A percentile compares a stretch with the other conserved stretches of the same genome.
Conservation (phyloP, 2,113 vertebrate species). For the Oreochromis spilurus region DNA sequence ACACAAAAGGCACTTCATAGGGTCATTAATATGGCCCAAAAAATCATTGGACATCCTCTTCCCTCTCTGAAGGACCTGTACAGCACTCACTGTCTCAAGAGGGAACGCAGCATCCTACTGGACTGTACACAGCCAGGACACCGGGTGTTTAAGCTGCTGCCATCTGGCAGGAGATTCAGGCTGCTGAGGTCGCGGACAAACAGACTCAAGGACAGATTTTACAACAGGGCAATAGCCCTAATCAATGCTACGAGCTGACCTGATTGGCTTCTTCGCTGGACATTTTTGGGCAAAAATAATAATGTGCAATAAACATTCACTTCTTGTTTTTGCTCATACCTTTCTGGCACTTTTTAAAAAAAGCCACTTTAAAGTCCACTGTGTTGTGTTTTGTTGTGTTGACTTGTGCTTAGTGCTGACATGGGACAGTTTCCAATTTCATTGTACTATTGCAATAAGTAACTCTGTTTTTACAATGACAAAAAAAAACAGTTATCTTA, state of each 20-base stretch:
- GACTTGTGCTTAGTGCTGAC: background rate
- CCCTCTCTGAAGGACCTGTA: background rate
- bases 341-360: background rate
- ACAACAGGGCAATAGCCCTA: background rate
- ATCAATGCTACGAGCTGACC: background rate
- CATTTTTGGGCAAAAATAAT: accelerated
- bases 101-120: background rate
- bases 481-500: background rate
- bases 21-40: background rate
- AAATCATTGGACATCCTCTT: background rate
- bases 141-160: accelerated
- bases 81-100: background rate
- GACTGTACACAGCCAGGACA: background rate
- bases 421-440: background rate
- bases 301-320: background rate
- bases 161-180: accelerated
- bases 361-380: background rate
- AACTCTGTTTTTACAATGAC: background rate
- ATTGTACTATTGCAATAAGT: background rate
- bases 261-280: background rate
- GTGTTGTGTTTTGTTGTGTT: background rate
- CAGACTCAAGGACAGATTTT: background rate
- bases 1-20: background rate
- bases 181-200: background rate
- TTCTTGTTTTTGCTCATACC: background rate